Evolutionary conservation across 2,113 vertebrate genomes (phyloP).

Genomic region (Rostratula benghalensis): DNA sequence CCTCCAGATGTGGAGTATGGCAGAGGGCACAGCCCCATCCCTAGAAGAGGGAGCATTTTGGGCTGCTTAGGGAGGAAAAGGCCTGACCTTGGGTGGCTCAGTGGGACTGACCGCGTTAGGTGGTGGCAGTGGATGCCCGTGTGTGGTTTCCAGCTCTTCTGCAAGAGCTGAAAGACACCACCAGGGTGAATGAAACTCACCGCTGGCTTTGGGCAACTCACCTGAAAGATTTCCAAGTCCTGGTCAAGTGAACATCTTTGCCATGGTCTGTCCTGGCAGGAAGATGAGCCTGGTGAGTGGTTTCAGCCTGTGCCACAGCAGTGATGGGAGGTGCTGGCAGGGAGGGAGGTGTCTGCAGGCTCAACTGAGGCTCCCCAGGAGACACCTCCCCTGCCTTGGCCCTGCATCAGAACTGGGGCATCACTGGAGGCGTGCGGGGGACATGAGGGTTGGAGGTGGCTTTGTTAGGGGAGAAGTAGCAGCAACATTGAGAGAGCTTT

Average conservation of each 20-base stretch:
- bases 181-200: neutral
- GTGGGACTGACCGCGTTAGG: neutral
- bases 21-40: neutral
- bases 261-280: neutral
- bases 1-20: rapidly evolving
- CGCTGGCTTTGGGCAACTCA: neutral
- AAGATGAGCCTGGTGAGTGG: neutral
- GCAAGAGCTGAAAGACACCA: neutral
- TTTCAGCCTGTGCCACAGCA: rapidly evolving
- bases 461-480: neutral
- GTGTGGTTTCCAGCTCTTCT: neutral
- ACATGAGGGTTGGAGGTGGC: too few relatives aligned
- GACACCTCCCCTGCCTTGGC: neutral
- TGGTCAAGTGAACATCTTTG: neutral
- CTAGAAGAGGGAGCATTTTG: neutral
- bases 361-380: neutral
- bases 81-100: neutral
- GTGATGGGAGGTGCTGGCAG: neutral
- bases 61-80: neutral
- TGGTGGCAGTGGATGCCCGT: neutral
- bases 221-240: neutral
- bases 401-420: neutral
- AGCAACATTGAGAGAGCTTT: neutral
- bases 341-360: neutral
- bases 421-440: neutral